phyloP scores from a whole-genome alignment of 1,140 invertebrate genomes.

The Caenorhabditis brenneri region DNA sequence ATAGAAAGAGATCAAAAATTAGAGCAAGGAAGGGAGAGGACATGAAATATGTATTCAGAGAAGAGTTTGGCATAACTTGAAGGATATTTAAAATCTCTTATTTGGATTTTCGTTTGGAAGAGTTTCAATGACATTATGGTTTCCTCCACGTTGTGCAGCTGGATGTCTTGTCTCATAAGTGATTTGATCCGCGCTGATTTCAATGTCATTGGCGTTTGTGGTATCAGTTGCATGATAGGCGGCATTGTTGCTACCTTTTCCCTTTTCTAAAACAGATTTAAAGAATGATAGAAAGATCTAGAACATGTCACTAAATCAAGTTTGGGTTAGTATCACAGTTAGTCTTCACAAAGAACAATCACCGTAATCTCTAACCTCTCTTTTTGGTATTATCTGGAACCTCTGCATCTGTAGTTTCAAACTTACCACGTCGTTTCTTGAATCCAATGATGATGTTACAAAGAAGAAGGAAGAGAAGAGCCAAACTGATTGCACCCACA shows the following conservation, averaged over 20 bases:
- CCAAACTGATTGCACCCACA: background rate
- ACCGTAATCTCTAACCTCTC: no score
- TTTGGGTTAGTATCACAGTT: no score
- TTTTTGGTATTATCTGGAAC: no score
- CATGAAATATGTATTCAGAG: background rate
- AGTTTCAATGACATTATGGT: background rate
- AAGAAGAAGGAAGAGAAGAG: slow-evolving; percentile 19
- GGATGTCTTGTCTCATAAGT: slow-evolving; percentile 11
- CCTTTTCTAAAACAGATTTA: slow-evolving; percentile 41
- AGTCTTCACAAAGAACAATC: no score
- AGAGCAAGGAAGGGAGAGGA: no score
- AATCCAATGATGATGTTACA: slow-evolving; percentile 25
- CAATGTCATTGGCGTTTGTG: background rate
- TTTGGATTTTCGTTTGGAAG: background rate
- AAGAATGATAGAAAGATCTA: no score
- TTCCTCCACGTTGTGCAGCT: background rate
- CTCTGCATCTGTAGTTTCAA: no score
- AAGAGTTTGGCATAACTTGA: background rate
- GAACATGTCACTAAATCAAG: no score
- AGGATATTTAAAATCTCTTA: background rate
- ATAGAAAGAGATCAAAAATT: no score
- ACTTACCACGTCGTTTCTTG: slow-evolving; percentile 34
- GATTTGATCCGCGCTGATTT: slow-evolving; percentile 5
- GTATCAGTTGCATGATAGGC: background rate
- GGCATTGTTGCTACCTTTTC: background rate